Evolutionary conservation across 2,113 vertebrate genomes (phyloP).

Genomic region (Hemiscyllium ocellatum): DNA sequence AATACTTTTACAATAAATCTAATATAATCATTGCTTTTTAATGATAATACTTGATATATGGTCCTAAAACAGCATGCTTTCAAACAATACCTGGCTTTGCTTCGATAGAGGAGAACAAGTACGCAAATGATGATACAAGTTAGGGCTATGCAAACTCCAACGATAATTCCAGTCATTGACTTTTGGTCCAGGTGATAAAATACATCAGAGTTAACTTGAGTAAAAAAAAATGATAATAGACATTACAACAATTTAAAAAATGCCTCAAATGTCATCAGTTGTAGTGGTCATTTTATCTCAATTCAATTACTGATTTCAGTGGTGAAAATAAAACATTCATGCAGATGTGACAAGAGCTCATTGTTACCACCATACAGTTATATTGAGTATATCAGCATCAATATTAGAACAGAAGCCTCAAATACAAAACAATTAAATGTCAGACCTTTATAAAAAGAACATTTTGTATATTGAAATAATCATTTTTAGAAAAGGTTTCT

Average conservation of each 20-base stretch:
- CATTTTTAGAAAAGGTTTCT: not conserved
- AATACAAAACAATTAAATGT: not conserved
- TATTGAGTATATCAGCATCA: not conserved
- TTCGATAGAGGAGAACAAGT: slow-evolving; percentile 78
- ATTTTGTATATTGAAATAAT: not conserved
- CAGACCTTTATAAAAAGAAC: not conserved
- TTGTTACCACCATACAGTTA: not conserved
- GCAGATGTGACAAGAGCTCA: not conserved
- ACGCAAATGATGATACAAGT: slow-evolving; percentile 87
- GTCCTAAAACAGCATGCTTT: not conserved
- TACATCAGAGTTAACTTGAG: slow-evolving; percentile 68
- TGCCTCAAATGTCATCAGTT: not conserved
- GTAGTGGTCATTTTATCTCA: not conserved
- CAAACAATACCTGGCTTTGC: slow-evolving; percentile 73
- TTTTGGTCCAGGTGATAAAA: slow-evolving; percentile 88
- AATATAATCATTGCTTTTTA: not conserved
- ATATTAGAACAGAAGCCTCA: not conserved
- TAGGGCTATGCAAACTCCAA: slow-evolving; percentile 88
- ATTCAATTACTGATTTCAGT: not conserved
- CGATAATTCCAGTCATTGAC: slow-evolving; percentile 85
- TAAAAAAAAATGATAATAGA: not conserved
- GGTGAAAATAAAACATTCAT: too few species aligned
- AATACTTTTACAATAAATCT: not conserved
- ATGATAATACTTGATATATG: not conserved
- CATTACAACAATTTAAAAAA: not conserved